Conservation (phyloP, 2,113 vertebrate genomes). For the Lagenorhynchus albirostris region DNA sequence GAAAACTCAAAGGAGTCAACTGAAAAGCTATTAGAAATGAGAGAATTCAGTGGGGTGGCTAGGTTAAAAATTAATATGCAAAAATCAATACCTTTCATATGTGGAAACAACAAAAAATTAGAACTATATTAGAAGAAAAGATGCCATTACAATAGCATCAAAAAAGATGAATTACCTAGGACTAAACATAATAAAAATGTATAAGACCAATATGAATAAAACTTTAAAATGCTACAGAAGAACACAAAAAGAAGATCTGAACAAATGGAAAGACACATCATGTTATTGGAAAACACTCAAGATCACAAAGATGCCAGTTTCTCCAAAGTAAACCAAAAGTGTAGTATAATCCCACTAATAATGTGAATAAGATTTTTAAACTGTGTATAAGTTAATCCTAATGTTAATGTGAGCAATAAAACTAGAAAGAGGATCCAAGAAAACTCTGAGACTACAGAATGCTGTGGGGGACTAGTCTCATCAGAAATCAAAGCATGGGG, state of each 20-base stretch:
- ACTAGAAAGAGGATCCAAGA: not conserved
- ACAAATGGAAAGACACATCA: not conserved
- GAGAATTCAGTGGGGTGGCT: not conserved
- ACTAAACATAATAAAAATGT: not conserved
- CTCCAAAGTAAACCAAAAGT: not conserved
- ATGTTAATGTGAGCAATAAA: not conserved
- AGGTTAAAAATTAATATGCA: not conserved
- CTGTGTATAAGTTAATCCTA: not conserved
- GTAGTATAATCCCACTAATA: not conserved
- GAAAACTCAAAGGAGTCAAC: not conserved
- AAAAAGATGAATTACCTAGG: not conserved
- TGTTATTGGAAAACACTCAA: not conserved
- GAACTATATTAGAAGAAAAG: not conserved
- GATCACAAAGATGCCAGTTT: not conserved
- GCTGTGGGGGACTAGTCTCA: not conserved
- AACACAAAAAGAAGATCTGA: not conserved
- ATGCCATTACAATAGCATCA: not conserved
- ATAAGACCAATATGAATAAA: not conserved
- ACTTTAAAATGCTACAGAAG: not conserved
- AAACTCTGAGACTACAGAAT: not conserved
- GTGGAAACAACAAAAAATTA: not conserved
- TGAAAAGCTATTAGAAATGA: not conserved
- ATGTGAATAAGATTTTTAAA: not conserved
- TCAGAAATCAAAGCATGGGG: not conserved
- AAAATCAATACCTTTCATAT: not conserved